Evolutionary conservation across 2,888 invertebrate genomes (phyloP).

Genomic region (Chydorus sphaericus): DNA sequence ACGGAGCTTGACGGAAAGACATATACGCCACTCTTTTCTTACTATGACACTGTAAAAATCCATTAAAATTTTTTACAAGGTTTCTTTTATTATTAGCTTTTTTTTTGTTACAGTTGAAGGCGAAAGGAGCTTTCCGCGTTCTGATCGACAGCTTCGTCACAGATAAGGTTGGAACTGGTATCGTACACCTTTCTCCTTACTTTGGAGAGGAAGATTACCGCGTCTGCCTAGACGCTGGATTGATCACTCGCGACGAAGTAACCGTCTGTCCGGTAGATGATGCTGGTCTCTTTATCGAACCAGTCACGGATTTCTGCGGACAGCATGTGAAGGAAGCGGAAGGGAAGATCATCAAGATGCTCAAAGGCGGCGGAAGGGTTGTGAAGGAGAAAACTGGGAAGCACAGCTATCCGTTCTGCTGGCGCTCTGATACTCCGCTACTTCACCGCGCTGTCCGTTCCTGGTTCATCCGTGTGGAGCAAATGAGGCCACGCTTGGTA

Average conservation of each 20-base stretch:
- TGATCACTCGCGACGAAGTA: constrained; percentile 76
- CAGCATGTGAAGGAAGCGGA: constrained; percentile 95
- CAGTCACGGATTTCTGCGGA: constrained; percentile 76
- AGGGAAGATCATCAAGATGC: constrained; percentile 70
- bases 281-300: constrained; percentile 66
- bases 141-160: constrained; percentile 85
- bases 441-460: constrained; percentile 97
- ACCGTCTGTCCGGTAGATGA: constrained; percentile 90
- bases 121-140: constrained; percentile 59
- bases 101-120: constrained; percentile 9
- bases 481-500: constrained; percentile 67
- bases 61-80: not conserved
- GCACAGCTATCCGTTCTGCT: constrained; percentile 97
- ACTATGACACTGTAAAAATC: constrained; percentile 48
- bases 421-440: constrained; percentile 96
- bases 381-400: constrained; percentile 61
- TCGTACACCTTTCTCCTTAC: constrained; percentile 97
- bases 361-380: constrained; percentile 61
- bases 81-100: not conserved
- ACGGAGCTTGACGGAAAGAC: constrained; percentile 55
- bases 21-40: constrained; percentile 81
- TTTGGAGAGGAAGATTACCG: constrained; percentile 98
- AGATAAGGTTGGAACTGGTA: constrained; percentile 89
- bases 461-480: constrained; percentile 94
- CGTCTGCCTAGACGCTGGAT: constrained; percentile 43